Conservation (phyloP, 2,888 invertebrate species). For the Nomada ruficornis region DNA sequence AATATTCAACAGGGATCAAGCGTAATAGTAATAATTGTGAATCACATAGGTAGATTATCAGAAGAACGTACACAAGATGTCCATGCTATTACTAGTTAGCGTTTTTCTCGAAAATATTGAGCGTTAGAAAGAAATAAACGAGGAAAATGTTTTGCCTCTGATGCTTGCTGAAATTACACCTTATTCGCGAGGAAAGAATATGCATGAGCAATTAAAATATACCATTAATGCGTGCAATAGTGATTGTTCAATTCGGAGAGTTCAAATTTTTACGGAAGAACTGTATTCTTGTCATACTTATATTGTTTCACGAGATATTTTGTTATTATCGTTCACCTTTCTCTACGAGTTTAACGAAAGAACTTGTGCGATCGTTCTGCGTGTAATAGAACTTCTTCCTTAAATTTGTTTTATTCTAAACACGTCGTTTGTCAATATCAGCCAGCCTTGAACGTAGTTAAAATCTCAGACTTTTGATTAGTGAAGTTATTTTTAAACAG, state of each 20-base stretch:
- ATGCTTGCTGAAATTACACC: constrained; percentile 12
- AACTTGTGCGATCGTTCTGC: background rate
- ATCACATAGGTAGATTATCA: background rate
- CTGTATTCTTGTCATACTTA: background rate
- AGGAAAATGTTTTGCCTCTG: no score
- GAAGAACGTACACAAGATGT: no score
- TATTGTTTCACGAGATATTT: no score
- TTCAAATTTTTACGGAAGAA: background rate
- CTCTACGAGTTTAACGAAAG: background rate
- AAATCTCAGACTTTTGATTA: background rate
- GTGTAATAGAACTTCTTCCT: constrained; percentile 18
- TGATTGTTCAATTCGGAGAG: background rate
- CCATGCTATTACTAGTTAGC: no score
- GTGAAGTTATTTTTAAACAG: background rate
- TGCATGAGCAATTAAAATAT: constrained; percentile 8
- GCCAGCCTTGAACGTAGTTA: background rate
- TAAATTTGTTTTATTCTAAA: background rate
- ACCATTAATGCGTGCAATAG: background rate
- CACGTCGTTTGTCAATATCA: background rate
- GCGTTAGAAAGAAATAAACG: no score
- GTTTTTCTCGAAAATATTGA: no score
- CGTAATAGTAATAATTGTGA: background rate
- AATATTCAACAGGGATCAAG: background rate
- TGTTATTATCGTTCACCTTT: background rate
- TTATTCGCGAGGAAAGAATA: background rate